Percentiles rank a stretch among this genome's conserved stretches.
These are phyloP conservation scores for Pituophis catenifer DNA, from an alignment of 2,113 vertebrate species.

Conservation along the genomic window DNA sequence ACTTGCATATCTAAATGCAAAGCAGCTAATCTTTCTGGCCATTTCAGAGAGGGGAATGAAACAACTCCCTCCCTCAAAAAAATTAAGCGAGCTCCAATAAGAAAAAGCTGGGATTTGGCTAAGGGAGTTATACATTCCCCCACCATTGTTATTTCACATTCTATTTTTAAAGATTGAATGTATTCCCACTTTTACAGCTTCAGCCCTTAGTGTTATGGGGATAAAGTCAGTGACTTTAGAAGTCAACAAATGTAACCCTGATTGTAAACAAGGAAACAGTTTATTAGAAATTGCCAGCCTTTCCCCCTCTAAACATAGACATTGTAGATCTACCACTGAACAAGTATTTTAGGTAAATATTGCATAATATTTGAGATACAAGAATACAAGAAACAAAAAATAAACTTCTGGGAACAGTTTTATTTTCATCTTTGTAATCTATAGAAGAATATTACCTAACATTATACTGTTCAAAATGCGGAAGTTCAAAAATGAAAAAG, in stretches of 20 bases:
- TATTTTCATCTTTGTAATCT: neutral
- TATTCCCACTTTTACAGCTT: neutral
- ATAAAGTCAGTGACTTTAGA: neutral
- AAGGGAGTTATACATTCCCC: neutral
- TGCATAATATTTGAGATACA: neutral
- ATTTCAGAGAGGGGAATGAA: neutral
- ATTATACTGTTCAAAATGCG: slow-evolving; percentile 9
- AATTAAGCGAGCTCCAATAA: neutral
- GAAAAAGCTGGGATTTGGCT: neutral
- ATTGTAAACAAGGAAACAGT: neutral
- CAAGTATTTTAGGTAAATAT: neutral
- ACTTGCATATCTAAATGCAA: neutral
- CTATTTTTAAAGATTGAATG: neutral
- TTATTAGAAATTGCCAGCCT: neutral
- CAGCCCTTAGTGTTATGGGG: neutral
- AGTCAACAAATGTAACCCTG: neutral
- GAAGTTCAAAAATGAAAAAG: neutral
- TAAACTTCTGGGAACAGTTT: neutral
- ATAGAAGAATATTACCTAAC: neutral
- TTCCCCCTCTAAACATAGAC: neutral
- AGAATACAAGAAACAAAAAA: neutral
- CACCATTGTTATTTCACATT: neutral
- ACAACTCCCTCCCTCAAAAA: neutral
- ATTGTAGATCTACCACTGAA: neutral
- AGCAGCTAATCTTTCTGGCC: neutral